Evolutionary conservation across 2,797 vertebrate species (phyloP).

Genomic region (Saguinus oedipus): DNA sequence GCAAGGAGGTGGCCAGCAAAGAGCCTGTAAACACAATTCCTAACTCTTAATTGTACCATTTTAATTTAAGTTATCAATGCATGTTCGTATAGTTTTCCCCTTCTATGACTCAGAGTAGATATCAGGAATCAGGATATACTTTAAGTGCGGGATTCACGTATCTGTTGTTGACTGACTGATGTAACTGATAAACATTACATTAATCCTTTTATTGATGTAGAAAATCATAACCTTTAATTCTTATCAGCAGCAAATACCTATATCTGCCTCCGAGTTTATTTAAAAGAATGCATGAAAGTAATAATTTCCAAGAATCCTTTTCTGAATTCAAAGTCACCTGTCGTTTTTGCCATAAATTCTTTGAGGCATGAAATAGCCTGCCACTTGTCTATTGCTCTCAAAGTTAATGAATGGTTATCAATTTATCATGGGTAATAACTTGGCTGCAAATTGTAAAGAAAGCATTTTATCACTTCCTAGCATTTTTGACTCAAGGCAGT

Average conservation of each 20-base stretch:
- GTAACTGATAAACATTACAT: constrained; percentile 17
- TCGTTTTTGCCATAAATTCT: constrained; percentile 84
- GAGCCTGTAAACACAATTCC: background rate
- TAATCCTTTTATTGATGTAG: constrained; percentile 49
- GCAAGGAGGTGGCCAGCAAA: background rate
- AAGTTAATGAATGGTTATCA: constrained; percentile 85
- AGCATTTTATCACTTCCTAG: constrained; percentile 73
- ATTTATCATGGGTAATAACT: constrained; percentile 82
- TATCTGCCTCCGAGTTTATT: constrained; percentile 67
- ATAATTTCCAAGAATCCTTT: constrained; percentile 79
- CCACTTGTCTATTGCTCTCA: constrained; percentile 80
- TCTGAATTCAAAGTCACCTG: constrained; percentile 81
- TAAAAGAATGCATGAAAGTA: constrained; percentile 68
- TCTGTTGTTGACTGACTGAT: constrained; percentile 33
- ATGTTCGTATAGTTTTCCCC: background rate
- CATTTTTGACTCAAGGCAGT: constrained; percentile 77
- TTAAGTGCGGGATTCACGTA: background rate
- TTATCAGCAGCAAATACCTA: constrained; percentile 39
- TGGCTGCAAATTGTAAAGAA: constrained; percentile 75
- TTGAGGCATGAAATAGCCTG: constrained; percentile 86
- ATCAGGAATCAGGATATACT: background rate
- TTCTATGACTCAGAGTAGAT: background rate
- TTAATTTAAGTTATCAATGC: background rate
- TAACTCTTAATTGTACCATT: background rate
- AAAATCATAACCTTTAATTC: constrained; percentile 65